Conservation (phyloP, 1,140 invertebrate genomes). For the Leguminivora glycinivorella region DNA sequence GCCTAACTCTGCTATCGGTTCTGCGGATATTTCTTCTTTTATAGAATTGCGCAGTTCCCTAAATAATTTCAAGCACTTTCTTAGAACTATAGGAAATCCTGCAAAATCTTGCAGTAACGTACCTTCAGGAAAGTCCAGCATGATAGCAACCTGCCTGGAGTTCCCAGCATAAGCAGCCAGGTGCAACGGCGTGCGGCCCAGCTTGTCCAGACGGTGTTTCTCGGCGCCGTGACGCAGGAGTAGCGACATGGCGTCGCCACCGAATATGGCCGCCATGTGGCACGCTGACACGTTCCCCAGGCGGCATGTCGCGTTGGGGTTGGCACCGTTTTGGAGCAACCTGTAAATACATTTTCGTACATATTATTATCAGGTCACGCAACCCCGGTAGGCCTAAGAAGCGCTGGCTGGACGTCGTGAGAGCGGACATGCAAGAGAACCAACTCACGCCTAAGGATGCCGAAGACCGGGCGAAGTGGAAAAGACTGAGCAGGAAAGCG, state of each 20-base stretch:
- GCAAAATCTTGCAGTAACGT: background rate
- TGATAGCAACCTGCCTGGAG: constrained; percentile 63
- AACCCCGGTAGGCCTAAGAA: no score
- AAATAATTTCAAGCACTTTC: no score
- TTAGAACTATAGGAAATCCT: no score
- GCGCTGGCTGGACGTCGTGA: no score
- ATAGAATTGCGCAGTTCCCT: no score
- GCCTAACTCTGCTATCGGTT: no score
- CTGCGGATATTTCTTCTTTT: no score
- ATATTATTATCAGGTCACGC: no score
- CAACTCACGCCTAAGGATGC: no score
- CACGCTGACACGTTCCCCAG: constrained; percentile 66
- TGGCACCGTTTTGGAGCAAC: constrained; percentile 67
- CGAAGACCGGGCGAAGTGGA: no score
- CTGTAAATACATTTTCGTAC: constrained; percentile 46
- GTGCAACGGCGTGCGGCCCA: constrained; percentile 72
- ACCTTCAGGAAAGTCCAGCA: constrained; percentile 71
- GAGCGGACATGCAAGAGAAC: no score
- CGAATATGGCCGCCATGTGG: constrained; percentile 63
- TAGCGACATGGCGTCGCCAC: constrained; percentile 57
- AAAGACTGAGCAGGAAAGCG: no score
- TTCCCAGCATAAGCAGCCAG: constrained; percentile 72
- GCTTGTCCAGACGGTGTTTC: constrained; percentile 59
- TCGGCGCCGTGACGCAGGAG: constrained; percentile 69
- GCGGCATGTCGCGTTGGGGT: constrained; percentile 74